A percentile compares a stretch with the other conserved stretches of the same genome.
Evolutionary conservation across 2,113 vertebrate genomes (phyloP).

Genomic region (Herpetotheres cachinnans): DNA sequence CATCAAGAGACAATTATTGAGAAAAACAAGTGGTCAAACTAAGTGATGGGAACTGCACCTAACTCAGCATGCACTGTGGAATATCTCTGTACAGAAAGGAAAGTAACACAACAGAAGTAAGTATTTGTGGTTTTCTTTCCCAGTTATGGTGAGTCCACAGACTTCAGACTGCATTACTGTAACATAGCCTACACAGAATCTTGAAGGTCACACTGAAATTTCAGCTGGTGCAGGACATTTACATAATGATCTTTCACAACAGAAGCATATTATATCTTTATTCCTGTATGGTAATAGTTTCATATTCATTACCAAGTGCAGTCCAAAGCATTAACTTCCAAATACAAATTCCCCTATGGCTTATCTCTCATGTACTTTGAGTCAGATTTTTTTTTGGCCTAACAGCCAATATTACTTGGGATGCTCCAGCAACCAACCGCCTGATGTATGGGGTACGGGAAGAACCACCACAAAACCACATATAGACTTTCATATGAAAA

Average conservation of each 20-base stretch:
- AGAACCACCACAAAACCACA: background rate
- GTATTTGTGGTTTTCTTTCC: background rate
- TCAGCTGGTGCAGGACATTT: background rate
- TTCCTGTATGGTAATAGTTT: background rate
- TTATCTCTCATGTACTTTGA: background rate
- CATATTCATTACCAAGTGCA: background rate
- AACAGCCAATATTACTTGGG: background rate
- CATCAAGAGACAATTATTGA: background rate
- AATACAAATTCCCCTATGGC: background rate
- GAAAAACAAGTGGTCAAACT: background rate
- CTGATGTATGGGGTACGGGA: background rate
- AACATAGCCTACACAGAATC: background rate
- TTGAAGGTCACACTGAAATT: conserved; percentile 1
- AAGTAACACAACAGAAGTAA: background rate
- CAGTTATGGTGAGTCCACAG: background rate
- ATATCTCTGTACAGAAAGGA: background rate
- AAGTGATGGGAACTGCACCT: background rate
- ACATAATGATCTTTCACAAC: background rate
- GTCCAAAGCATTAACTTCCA: background rate
- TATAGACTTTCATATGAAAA: background rate
- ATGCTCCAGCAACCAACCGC: background rate
- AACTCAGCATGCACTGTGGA: background rate
- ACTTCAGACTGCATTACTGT: background rate
- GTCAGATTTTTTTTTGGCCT: background rate
- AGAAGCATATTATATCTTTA: background rate